phyloP scores from a whole-genome alignment of 2,888 invertebrate species.

The Stenotaenia linearis region DNA sequence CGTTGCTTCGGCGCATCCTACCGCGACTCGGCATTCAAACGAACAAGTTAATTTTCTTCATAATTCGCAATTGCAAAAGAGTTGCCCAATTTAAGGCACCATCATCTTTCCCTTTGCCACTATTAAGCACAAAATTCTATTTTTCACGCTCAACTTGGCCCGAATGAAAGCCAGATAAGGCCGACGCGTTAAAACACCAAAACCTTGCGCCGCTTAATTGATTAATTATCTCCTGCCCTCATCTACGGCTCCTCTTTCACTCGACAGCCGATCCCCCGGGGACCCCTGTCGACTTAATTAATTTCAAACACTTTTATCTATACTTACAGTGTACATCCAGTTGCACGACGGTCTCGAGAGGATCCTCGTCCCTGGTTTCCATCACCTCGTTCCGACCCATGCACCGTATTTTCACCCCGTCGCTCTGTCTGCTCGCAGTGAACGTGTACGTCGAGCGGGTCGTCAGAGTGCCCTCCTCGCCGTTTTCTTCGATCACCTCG shows the following conservation, averaged over 20 bases:
- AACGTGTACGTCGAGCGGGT: conserved; percentile 72
- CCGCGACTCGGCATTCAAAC: not conserved
- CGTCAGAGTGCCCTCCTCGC: conserved; percentile 45
- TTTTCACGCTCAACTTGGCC: not conserved
- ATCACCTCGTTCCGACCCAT: conserved; percentile 71
- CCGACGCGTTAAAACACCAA: not conserved
- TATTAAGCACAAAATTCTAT: not conserved
- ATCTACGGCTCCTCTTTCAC: not conserved
- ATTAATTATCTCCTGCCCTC: not conserved
- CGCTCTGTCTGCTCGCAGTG: conserved; percentile 72
- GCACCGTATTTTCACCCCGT: conserved; percentile 70
- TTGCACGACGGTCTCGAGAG: not conserved
- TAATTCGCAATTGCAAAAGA: not conserved
- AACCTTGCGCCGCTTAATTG: not conserved
- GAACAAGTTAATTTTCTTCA: conserved; percentile 1
- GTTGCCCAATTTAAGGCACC: not conserved
- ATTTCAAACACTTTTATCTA: not conserved
- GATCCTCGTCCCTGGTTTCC: conserved; percentile 3
- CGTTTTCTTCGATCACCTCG: not conserved
- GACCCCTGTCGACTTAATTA: not conserved
- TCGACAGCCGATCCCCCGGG: not conserved
- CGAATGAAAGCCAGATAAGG: not conserved
- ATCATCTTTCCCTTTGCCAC: not conserved
- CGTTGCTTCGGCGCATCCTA: not conserved
- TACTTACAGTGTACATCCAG: conserved; percentile 26